These are phyloP conservation scores for Euura lappo DNA, from an alignment of 1,140 invertebrate species.

Conservation along the genomic window DNA sequence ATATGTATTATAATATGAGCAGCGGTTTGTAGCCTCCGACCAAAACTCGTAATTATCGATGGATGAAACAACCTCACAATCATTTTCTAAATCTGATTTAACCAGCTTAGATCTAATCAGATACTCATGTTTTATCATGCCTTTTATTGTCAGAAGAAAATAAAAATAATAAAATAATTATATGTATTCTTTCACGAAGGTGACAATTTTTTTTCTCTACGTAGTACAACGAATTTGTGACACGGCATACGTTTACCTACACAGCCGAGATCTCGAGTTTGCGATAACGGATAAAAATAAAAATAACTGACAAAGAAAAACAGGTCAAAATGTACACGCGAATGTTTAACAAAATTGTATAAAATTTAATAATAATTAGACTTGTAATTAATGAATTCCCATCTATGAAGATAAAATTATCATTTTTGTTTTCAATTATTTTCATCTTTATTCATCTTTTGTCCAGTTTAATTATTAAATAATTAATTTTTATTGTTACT, in stretches of 20 bases:
- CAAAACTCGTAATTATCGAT: too few relatives aligned
- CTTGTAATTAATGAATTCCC: too few relatives aligned
- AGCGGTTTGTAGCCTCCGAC: too few relatives aligned
- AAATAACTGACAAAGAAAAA: not conserved
- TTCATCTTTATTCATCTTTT: conserved; percentile 36
- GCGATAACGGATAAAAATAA: not conserved
- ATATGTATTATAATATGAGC: too few relatives aligned
- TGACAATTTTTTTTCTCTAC: not conserved
- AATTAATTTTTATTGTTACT: conserved; percentile 32
- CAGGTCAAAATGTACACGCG: not conserved
- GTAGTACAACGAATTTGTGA: not conserved
- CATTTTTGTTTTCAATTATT: conserved; percentile 34
- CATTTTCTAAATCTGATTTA: too few relatives aligned
- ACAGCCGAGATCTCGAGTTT: not conserved
- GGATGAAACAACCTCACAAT: too few relatives aligned
- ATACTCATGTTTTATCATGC: not conserved
- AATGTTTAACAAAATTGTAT: not conserved
- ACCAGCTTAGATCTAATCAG: too few relatives aligned
- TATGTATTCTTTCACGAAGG: not conserved
- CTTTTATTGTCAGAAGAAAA: not conserved
- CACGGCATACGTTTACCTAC: not conserved
- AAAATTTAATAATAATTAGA: too few relatives aligned
- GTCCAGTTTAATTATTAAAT: conserved; percentile 20
- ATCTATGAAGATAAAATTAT: conserved; percentile 39
- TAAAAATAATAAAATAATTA: not conserved